Evolutionary conservation across 2,797 vertebrate species (phyloP).

Genomic region (Gallinago stenura): DNA sequence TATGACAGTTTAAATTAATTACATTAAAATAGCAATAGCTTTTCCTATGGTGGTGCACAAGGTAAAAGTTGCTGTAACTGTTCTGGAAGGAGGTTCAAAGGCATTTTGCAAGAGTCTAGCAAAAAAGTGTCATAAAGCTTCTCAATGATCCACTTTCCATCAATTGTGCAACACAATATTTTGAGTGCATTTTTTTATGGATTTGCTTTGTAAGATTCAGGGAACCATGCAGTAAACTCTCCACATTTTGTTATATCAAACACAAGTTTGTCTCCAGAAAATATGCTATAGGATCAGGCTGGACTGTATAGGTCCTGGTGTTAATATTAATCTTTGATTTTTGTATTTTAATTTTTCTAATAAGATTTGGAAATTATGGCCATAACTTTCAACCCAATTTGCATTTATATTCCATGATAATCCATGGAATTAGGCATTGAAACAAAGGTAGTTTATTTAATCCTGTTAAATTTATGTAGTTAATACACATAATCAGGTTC

Average conservation of each 20-base stretch:
- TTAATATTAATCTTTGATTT: neutral
- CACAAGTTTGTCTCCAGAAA: neutral
- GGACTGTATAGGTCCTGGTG: neutral
- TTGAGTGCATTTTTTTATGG: neutral
- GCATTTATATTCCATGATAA: neutral
- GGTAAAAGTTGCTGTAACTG: neutral
- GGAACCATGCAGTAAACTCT: neutral
- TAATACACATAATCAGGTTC: neutral
- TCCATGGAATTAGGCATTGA: neutral
- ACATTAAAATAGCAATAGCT: neutral
- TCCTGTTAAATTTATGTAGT: neutral
- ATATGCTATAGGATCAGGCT: neutral
- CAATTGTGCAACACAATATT: neutral
- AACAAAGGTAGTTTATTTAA: neutral
- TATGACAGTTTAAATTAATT: neutral
- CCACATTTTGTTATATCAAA: neutral
- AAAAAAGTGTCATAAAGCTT: neutral
- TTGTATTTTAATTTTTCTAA: neutral
- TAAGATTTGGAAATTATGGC: neutral
- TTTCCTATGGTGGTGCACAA: neutral
- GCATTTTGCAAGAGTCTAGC: neutral
- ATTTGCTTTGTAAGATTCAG: neutral
- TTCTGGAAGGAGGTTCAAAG: neutral
- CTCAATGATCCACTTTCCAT: neutral
- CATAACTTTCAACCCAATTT: neutral